Evolutionary conservation across 2,113 vertebrate species (phyloP), one percentile per base, ranked within the genome.

Genomic region (Hoplias malabaricus): DNA sequence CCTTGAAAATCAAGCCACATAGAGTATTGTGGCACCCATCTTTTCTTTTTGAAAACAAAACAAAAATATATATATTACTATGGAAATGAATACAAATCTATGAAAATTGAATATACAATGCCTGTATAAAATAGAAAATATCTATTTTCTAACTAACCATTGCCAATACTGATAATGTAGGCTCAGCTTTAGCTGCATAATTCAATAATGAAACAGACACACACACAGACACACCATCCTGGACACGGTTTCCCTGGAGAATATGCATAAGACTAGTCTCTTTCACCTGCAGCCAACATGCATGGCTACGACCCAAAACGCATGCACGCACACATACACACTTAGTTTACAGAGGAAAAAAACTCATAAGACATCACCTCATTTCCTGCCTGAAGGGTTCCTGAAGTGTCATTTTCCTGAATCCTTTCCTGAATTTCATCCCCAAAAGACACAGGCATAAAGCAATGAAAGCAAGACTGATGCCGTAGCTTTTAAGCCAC

Each of bases 201-300:
- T 80, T 68, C 67, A 78, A 68, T 34, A 21, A 31, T 4, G 23
- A 34, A 10, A 53, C 48, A 23, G 66, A 42, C 36, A 29, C 46
- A 33, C 48, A 21, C 29, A 23, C 12, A 19, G 36, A 5, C 75
- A n/a, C 40, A 29, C 33, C 33, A 13, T 67, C 73, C 62, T 40
- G 46, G 36, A 56, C 62, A 75, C 46, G 5, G 16, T 67, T 29
- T 53, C 62, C 67, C 75, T 27, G 3, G 69, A 67, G 75, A 48
- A 12, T 59, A 4, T 57, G 36, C 76, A 48, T 5, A 81, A 84
- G 84, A 82, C 84, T 86, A 80, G 79, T 81, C 84, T 82, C 86
- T 84, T 70, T 85, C 75, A 69, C 34, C 71, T 76, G 78, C 46
- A 65, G 72, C 62, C 79, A 70, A 48, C 13, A 25, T 11, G 8